Percentiles rank a stretch among this genome's conserved stretches.
Evolutionary conservation across 2,888 invertebrate species (phyloP).

Genomic region (Synergus laeviventris): DNA sequence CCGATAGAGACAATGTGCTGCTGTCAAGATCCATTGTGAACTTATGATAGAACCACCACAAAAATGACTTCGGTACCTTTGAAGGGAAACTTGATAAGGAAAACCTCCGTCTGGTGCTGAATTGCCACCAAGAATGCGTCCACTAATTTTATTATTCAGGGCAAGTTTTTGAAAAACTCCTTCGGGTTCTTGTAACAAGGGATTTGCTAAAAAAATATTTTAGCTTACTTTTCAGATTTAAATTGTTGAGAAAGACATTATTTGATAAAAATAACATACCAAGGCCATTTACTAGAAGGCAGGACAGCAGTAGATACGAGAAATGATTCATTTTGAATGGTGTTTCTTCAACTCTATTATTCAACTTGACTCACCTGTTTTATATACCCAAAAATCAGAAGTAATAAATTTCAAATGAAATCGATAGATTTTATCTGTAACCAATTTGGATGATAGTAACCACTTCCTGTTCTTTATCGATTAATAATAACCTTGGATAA

Average conservation of each 20-base stretch:
- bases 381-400: not conserved
- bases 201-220: no score
- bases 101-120: slow-evolving; percentile 77
- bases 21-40: slow-evolving; percentile 77
- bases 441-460: not conserved
- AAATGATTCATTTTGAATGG: not conserved
- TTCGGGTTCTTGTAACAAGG: not conserved
- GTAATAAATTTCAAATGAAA: not conserved
- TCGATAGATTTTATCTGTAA: not conserved
- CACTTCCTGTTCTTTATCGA: not conserved
- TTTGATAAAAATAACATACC: not conserved
- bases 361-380: not conserved
- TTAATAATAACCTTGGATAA: not conserved
- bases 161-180: not conserved
- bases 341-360: not conserved
- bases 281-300: not conserved
- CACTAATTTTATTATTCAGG: slow-evolving; percentile 15
- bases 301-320: not conserved
- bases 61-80: slow-evolving; percentile 77
- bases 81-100: slow-evolving; percentile 77
- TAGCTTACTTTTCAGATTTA: not conserved
- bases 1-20: slow-evolving; percentile 78
- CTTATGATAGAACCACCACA: slow-evolving; percentile 78
- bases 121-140: slow-evolving; percentile 72
- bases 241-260: not conserved